Evolutionary conservation across 2,113 vertebrate species (phyloP).

Genomic region (Hemichromis elongatus): DNA sequence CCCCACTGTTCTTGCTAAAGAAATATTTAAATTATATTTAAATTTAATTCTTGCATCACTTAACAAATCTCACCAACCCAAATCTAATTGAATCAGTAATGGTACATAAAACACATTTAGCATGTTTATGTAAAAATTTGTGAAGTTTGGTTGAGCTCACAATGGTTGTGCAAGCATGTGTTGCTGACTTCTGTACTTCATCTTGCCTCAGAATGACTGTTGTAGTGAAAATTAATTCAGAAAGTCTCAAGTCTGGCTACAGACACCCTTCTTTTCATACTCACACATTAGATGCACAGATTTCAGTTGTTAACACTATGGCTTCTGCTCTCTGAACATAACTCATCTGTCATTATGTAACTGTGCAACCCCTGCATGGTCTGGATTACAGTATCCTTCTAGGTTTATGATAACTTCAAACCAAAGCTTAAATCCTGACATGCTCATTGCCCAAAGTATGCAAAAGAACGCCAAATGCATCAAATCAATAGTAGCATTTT

Average conservation of each 20-base stretch:
- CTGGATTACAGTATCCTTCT: background rate
- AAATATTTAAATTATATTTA: background rate
- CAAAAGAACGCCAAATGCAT: background rate
- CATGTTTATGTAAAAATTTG: background rate
- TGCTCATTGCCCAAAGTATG: background rate
- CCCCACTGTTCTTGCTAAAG: rapidly evolving
- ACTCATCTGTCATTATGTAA: constrained; percentile 21
- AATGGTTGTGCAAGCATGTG: background rate
- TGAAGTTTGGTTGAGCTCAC: background rate
- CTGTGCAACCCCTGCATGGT: background rate
- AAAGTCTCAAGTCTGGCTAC: background rate
- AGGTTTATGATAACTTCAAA: background rate
- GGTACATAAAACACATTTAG: background rate
- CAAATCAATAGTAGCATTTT: background rate
- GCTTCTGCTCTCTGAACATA: constrained; percentile 5
- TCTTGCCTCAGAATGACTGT: background rate
- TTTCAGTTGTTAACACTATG: background rate
- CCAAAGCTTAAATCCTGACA: background rate
- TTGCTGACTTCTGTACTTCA: background rate
- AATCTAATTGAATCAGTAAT: background rate
- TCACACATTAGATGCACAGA: background rate
- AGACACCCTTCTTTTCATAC: background rate
- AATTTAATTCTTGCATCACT: background rate
- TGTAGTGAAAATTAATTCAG: background rate
- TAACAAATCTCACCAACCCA: background rate